These are phyloP conservation scores for Lepisosteus osseus DNA, from an alignment of 2,113 vertebrate genomes.

Conservation along the genomic window DNA sequence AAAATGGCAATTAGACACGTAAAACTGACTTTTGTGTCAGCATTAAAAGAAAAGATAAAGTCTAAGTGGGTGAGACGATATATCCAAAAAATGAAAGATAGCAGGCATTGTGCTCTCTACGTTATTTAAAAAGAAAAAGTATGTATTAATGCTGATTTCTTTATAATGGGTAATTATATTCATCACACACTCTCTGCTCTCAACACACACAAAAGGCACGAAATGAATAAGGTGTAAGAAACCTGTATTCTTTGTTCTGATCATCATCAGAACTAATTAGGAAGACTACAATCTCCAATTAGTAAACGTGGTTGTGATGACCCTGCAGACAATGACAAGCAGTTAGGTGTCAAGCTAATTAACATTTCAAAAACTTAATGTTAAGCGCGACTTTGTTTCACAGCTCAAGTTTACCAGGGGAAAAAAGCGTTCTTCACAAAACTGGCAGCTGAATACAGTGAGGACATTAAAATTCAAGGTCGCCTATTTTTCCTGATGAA, in stretches of 20 bases:
- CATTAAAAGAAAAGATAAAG: slow-evolving; percentile 18
- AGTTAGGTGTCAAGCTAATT: slow-evolving; percentile 71
- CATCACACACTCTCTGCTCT: slow-evolving; percentile 17
- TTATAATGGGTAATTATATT: slow-evolving; percentile 34
- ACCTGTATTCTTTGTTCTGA: slow-evolving; percentile 38
- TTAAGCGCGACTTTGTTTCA: slow-evolving; percentile 56
- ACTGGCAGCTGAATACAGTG: neutral
- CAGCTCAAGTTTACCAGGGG: slow-evolving; percentile 6
- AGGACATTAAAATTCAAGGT: slow-evolving; percentile 14
- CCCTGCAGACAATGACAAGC: slow-evolving; percentile 68
- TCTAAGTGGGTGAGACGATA: slow-evolving; percentile 28
- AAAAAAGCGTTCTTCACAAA: slow-evolving; percentile 3
- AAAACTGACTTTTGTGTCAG: slow-evolving; percentile 21
- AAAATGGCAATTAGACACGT: slow-evolving; percentile 21
- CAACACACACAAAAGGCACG: slow-evolving; percentile 24
- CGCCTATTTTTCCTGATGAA: neutral
- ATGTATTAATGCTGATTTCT: slow-evolving; percentile 36
- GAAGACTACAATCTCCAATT: slow-evolving; percentile 40
- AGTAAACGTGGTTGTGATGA: slow-evolving; percentile 48
- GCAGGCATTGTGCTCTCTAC: slow-evolving; percentile 22
- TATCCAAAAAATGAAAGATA: slow-evolving; percentile 18
- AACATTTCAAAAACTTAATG: slow-evolving; percentile 74
- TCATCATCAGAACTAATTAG: slow-evolving; percentile 39
- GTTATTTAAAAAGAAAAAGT: slow-evolving; percentile 6
- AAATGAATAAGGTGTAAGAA: slow-evolving; percentile 37